Evolutionary conservation across 2,888 invertebrate species (phyloP), one percentile per base, ranked within the genome.

Genomic region (Heliconius ethilla): DNA sequence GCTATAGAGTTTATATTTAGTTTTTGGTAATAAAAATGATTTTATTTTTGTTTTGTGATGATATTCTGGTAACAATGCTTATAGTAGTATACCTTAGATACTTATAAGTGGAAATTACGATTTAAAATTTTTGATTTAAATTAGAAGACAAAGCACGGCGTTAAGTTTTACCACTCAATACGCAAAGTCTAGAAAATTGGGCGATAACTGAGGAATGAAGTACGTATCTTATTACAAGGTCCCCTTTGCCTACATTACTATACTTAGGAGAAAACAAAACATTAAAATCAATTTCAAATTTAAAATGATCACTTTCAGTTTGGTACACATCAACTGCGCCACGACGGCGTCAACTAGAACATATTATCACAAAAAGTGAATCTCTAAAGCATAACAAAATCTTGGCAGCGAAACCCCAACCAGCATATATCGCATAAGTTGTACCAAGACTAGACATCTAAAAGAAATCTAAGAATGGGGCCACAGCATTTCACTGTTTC

Each of bases 401-500:
- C 55, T 79, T 79, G 69, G 77, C 73, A 75, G 65, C 66, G 67
- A 18, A 45, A 27, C 51, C 45, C 62, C 62, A 13, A 67, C 27
- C 76, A 70, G n/a, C 22, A 73, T 65, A 74, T 81, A 74, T 40
- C 45, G 63, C 76, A 40, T 82, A 77, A 77, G 80, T 86, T 86
- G 82, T 73, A 81, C 84, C 86, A 84, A 33, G 22, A 62, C 75
- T 77, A 78, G 78, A 80, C 77, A 65, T 82, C 79, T 76, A 82
- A 82, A 81, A 82, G 81, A 86, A 84, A 83, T 84, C 82, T 73
- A 78, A 84, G 83, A 89, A 87, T 84, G 86, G 83, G 89, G 88
- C 88, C 89, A 84, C 84, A 85, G 82, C 87, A 88, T 84, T 87
- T 89, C 88, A 87, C 88, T 88, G 89, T 89, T 91, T 89, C 90